phyloP scores from a whole-genome alignment of 2,888 invertebrate species.

The Nemotelus nigrinus region DNA sequence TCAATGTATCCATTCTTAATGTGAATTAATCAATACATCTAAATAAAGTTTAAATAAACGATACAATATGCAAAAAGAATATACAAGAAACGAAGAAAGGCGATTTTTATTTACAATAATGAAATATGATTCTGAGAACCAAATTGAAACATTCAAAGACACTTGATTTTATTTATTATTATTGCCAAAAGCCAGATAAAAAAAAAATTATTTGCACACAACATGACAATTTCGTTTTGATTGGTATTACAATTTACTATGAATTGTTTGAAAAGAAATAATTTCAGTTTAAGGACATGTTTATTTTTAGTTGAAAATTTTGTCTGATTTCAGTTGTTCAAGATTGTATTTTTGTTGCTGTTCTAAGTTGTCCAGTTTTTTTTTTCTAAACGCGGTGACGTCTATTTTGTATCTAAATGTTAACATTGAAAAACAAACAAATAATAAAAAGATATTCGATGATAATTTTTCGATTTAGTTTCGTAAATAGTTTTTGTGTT shows the following conservation, averaged over 20 bases:
- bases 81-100: constrained; percentile 37
- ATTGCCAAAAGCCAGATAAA: not conserved
- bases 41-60: constrained; percentile 35
- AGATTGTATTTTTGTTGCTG: no score
- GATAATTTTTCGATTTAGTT: no score
- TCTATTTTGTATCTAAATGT: constrained; percentile 29
- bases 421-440: constrained; percentile 2
- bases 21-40: constrained; percentile 33
- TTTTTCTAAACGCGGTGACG: constrained; percentile 24
- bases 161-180: no score
- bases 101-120: constrained; percentile 39
- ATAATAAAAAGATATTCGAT: not conserved
- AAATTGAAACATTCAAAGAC: no score
- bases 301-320: no score
- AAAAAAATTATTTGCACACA: not conserved
- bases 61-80: constrained; percentile 28
- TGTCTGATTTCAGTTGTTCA: no score
- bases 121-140: constrained; percentile 6
- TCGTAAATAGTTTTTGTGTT: no score
- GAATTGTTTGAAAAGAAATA: no score
- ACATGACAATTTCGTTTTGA: no score
- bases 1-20: constrained; percentile 45
- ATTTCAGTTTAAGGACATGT: no score
- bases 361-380: not conserved
- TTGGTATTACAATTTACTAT: no score